These are phyloP conservation scores for Hypomesus transpacificus DNA, from an alignment of 2,113 vertebrate genomes.

Conservation along the genomic window DNA sequence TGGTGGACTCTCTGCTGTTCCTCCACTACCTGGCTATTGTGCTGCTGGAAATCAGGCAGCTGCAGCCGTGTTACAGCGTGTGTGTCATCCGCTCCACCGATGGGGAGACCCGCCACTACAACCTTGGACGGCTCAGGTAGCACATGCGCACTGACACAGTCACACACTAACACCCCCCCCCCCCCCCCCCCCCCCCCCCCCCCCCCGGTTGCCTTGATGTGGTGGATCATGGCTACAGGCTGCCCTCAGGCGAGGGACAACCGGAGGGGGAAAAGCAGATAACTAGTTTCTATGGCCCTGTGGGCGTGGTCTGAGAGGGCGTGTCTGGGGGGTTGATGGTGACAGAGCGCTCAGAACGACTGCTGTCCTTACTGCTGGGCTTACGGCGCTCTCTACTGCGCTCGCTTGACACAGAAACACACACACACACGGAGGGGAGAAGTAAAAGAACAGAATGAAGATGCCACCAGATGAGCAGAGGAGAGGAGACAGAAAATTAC, in stretches of 20 bases:
- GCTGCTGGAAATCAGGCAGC: conserved; percentile 88
- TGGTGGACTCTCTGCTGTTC: conserved; percentile 93
- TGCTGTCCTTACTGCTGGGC: conserved; percentile 83
- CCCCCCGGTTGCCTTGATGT: no score
- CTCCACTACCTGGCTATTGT: conserved; percentile 94
- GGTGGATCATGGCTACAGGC: not conserved
- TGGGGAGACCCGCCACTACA: conserved; percentile 87
- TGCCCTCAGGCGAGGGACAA: no score
- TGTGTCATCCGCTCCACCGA: conserved; percentile 88
- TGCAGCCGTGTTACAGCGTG: conserved; percentile 84
- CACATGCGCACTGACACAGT: fast-evolving
- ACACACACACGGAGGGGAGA: not conserved
- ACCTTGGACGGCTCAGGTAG: conserved; percentile 88
- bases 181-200: not conserved
- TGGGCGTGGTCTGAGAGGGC: conserved; percentile 61
- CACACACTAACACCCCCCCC: not conserved
- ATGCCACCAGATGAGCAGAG: conserved; percentile 5
- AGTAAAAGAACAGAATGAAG: not conserved
- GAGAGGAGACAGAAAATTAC: conserved; percentile 17
- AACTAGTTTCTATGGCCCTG: not conserved
- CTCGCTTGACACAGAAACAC: conserved; percentile 54
- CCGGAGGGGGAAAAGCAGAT: no score
- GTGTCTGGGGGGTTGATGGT: conserved; percentile 84
- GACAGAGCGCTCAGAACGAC: conserved; percentile 85
- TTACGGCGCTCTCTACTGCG: conserved; percentile 87